Percentiles rank a stretch among this genome's conserved stretches.
Conservation (phyloP, 2,113 vertebrate species). For the Labrus mixtus region DNA sequence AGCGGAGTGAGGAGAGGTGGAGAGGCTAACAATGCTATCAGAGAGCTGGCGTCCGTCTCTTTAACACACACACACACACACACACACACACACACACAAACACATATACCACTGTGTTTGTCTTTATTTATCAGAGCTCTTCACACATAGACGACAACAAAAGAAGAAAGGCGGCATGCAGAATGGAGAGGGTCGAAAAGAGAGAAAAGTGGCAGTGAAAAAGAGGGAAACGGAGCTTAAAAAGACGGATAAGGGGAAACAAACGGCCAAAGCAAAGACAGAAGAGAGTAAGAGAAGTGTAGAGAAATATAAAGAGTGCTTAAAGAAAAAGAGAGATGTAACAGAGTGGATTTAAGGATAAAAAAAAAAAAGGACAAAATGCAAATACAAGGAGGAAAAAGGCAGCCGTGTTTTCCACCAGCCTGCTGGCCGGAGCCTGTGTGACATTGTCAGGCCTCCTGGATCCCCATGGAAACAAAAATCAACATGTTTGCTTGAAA, state of each 20-base stretch:
- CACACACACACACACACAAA: conserved; percentile 41
- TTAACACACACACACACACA: conserved; percentile 45
- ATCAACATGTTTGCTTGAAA: conserved; percentile 76
- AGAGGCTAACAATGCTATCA: conserved; percentile 84
- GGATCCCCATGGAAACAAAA: conserved; percentile 73
- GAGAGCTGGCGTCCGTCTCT: conserved; percentile 74
- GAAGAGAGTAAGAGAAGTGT: neutral
- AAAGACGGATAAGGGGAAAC: conserved; percentile 5
- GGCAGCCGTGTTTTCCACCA: conserved; percentile 37
- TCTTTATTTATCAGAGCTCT: conserved; percentile 80
- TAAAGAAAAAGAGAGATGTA: neutral
- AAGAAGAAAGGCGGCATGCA: conserved; percentile 58
- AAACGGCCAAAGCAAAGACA: neutral
- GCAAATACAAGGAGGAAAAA: conserved; percentile 24
- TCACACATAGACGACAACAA: conserved; percentile 75
- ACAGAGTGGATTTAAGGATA: neutral
- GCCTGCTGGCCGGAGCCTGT: conserved; percentile 63
- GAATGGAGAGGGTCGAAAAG: conserved; percentile 43
- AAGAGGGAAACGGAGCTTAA: conserved; percentile 32
- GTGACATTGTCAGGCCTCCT: conserved; percentile 73
- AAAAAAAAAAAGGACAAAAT: neutral
- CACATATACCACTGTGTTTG: conserved; percentile 51
- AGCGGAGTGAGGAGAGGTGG: conserved; percentile 80
- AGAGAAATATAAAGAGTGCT: conserved; percentile 6
- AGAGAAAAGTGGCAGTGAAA: conserved; percentile 31